Percentiles rank a stretch among this genome's conserved stretches.
Conservation (phyloP, 2,888 invertebrate species). For the Stictocephala bisonia region DNA sequence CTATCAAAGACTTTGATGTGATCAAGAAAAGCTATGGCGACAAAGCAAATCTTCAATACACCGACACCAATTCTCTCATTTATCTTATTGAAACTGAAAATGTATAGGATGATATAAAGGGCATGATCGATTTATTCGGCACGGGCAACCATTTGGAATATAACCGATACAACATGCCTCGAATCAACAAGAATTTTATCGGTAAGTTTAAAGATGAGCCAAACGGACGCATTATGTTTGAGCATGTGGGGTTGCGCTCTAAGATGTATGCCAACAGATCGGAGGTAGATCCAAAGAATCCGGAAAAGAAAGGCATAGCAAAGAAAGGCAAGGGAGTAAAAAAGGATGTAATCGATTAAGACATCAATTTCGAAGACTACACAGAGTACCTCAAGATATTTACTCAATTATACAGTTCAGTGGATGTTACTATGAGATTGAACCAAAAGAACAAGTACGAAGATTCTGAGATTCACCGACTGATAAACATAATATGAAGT, state of each 20-base stretch:
- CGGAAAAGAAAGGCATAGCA: no score
- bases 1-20: constrained; percentile 36
- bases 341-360: background rate
- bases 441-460: no score
- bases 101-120: constrained; percentile 22
- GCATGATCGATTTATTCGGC: constrained; percentile 25
- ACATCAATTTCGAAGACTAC: background rate
- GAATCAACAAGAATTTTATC: constrained; percentile 37
- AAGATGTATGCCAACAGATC: constrained; percentile 9
- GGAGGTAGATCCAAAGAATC: background rate
- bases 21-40: constrained; percentile 11
- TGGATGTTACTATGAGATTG: no score
- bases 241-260: constrained; percentile 1
- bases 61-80: constrained; percentile 28
- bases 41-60: background rate
- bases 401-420: no score
- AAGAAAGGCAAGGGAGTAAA: constrained; percentile 5
- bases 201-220: constrained; percentile 47
- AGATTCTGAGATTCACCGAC: no score
- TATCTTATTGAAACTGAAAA: constrained; percentile 29
- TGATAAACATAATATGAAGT: no score
- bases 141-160: constrained; percentile 18
- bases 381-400: no score
- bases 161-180: constrained; percentile 5
- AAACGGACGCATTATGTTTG: constrained; percentile 9